phyloP scores from a whole-genome alignment of 2,113 vertebrate species.

The Vireo altiloquus region DNA sequence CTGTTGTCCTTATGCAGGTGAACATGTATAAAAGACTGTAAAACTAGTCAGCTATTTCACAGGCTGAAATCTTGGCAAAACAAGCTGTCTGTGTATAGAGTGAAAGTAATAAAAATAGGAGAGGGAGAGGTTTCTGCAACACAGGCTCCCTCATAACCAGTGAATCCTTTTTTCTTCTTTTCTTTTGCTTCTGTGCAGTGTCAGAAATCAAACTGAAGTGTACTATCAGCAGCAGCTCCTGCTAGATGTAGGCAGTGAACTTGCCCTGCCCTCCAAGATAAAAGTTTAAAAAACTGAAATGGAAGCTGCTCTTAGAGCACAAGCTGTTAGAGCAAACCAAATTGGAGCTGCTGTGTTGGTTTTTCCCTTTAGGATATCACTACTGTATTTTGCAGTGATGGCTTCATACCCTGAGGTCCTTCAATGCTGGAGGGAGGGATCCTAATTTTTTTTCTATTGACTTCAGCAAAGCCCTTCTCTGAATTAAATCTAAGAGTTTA shows the following conservation, averaged over 20 bases:
- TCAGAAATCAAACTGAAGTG: conserved; percentile 12
- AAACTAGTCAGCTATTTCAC: neutral
- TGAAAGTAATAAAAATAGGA: neutral
- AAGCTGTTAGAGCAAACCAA: neutral
- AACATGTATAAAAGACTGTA: neutral
- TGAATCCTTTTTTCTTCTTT: neutral
- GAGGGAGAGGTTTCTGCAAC: neutral
- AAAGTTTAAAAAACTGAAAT: neutral
- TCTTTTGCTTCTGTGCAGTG: neutral
- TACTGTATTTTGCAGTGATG: neutral
- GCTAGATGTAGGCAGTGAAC: conserved; percentile 5
- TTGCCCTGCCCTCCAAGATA: neutral
- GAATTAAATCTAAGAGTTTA: neutral
- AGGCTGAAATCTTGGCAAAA: neutral
- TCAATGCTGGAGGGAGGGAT: neutral
- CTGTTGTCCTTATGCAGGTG: neutral
- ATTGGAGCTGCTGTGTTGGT: neutral
- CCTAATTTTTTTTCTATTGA: neutral
- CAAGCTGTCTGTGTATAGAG: neutral
- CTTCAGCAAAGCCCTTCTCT: neutral
- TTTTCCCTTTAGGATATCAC: neutral
- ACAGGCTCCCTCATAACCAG: neutral
- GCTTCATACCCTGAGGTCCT: neutral
- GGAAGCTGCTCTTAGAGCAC: neutral
- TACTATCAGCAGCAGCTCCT: neutral